phyloP scores from a whole-genome alignment of 2,113 vertebrate genomes.

The Festucalex cinctus region DNA sequence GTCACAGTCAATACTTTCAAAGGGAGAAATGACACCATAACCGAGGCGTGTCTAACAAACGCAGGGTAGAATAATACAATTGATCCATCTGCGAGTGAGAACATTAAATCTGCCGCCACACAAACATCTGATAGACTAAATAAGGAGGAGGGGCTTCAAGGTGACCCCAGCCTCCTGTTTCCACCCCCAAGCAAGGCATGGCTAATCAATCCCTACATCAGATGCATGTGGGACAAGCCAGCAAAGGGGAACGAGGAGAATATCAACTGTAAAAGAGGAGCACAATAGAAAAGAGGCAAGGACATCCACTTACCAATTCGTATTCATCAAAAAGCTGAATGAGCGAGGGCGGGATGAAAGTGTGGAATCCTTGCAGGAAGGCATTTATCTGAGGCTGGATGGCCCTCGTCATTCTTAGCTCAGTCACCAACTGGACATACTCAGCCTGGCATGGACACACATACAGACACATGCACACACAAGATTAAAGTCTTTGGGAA shows the following conservation, averaged over 20 bases:
- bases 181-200: slow-evolving; percentile 13
- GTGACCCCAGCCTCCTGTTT: slow-evolving; percentile 23
- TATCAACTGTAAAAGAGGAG: background rate
- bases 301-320: slow-evolving; percentile 84
- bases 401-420: slow-evolving; percentile 97
- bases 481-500: slow-evolving; percentile 23
- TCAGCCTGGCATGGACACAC: slow-evolving; percentile 78
- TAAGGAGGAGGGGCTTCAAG: slow-evolving; percentile 32
- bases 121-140: slow-evolving; percentile 13
- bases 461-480: slow-evolving; percentile 9
- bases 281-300: background rate
- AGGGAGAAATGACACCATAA: slow-evolving; percentile 27
- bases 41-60: slow-evolving; percentile 37
- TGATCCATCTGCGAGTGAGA: slow-evolving; percentile 25
- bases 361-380: slow-evolving; percentile 95
- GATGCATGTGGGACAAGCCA: slow-evolving; percentile 4
- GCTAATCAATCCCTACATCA: slow-evolving; percentile 41
- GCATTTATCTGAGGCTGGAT: slow-evolving; percentile 99
- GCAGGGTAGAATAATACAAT: slow-evolving; percentile 41
- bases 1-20: slow-evolving; percentile 1
- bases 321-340: slow-evolving; percentile 98
- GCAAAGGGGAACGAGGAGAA: slow-evolving; percentile 3
- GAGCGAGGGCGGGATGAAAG: slow-evolving; percentile 93
- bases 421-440: slow-evolving; percentile 98
- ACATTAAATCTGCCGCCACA: slow-evolving; percentile 31